These are phyloP conservation scores for Pseudotriccus pelzelni DNA, from an alignment of 2,797 vertebrate species.

Conservation along the genomic window DNA sequence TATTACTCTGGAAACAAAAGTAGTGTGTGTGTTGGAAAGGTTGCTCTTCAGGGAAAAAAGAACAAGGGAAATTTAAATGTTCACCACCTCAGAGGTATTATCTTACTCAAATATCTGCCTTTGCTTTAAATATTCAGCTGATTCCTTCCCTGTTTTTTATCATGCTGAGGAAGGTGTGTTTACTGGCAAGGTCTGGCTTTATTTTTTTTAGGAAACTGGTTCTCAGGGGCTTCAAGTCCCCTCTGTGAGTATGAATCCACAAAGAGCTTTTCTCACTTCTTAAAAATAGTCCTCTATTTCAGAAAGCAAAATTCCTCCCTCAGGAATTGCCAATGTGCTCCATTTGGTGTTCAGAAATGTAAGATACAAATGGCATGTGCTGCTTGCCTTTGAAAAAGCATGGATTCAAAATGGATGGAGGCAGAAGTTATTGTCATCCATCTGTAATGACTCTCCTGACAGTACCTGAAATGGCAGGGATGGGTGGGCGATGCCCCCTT, in stretches of 20 bases:
- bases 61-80: not conserved
- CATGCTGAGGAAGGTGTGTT: not conserved
- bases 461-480: not conserved
- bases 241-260: not conserved
- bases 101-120: not conserved
- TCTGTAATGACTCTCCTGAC: not conserved
- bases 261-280: constrained; percentile 14
- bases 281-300: constrained; percentile 26
- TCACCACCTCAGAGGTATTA: not conserved
- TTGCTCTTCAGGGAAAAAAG: not conserved
- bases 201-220: not conserved
- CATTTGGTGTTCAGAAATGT: not conserved
- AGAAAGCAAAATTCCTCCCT: constrained; percentile 21
- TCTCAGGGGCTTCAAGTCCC: not conserved
- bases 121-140: not conserved
- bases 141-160: not conserved
- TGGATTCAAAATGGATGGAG: not conserved
- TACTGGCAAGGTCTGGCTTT: not conserved
- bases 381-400: not conserved
- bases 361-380: not conserved
- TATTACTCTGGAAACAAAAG: not conserved
- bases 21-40: fast-evolving
- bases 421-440: not conserved
- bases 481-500: not conserved
- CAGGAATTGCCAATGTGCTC: not conserved